Base-by-base conservation (phyloP, 2,797 vertebrate genomes). In the Anableps anableps region DNA sequence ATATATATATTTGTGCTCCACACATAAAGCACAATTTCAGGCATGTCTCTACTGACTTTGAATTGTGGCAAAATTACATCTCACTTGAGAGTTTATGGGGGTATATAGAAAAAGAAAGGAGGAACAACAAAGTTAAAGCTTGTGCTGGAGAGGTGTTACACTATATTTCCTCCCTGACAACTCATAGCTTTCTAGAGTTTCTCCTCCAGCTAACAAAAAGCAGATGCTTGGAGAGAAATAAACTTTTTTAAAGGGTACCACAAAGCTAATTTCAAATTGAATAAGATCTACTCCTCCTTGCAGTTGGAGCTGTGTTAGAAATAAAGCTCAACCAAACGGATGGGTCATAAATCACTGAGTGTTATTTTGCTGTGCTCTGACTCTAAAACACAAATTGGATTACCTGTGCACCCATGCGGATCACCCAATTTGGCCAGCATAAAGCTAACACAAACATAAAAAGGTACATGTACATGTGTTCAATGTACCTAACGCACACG, bases 341-440 rank as follows among this genome's bases (percentile, higher is more conserved):
- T 78, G 88, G 88, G 82, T 89, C 88, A 91, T 91, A 93, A 90
- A 93, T 94, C 92, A 94, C 51, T 76, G 85, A 91, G 91, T 84
- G 89, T 93, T 89, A 93, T 84, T 50, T 64, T 85, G 83, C 88
- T 83, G 86, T 79, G 83, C 88, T 74, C 75, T 81, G 91, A 89
- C 88, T 91, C 80, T 74, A 79, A 88, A 92, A 89, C 86, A 88
- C 79, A 92, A 93, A 94, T 90, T 91, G 87, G 84, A 94, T 94
- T 94, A 94, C 93, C 90, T 92, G 92, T 83, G 87, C 90, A 88
- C 81, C 84, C 84, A 88, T 58, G 45, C 55, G 29, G 71, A 85
- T 91, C 83, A 68, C 83, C 74, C 26, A 23, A 91, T 77, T 85
- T 75, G 80, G 83, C 88, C 83, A 84, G 66, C 77, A 82, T 58